phyloP scores from a whole-genome alignment of 1,140 invertebrate genomes.

The Eriosoma lanigerum region DNA sequence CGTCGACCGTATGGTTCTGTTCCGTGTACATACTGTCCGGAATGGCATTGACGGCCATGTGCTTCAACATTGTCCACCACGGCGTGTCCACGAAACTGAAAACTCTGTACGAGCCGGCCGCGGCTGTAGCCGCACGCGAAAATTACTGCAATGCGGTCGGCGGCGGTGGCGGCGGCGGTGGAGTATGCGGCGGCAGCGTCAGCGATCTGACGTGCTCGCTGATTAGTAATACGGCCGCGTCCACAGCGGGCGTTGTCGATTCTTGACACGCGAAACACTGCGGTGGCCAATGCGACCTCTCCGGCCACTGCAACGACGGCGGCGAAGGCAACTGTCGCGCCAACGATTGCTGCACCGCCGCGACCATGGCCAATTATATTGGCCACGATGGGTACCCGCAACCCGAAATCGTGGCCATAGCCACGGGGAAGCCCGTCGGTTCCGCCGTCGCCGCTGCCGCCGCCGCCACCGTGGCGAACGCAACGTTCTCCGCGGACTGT shows the following conservation, averaged over 20 bases:
- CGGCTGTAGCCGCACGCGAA: not conserved
- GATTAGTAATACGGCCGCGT: too few species aligned
- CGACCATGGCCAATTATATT: conserved; percentile 29
- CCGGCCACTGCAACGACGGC: not conserved
- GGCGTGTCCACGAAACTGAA: conserved; percentile 57
- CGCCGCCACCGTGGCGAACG: not conserved
- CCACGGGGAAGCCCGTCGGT: conserved; percentile 39
- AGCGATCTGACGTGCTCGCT: too few species aligned
- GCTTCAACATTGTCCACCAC: conserved; percentile 92
- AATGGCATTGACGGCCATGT: conserved; percentile 96
- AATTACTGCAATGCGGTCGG: not conserved
- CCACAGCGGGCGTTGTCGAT: not conserved
- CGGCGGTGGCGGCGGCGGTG: not conserved
- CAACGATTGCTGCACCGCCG: not conserved
- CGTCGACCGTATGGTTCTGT: conserved; percentile 74
- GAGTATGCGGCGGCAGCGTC: not conserved
- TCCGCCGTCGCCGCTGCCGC: not conserved
- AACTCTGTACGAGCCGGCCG: conserved; percentile 18
- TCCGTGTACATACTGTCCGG: conserved; percentile 94
- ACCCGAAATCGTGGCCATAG: conserved; percentile 53
- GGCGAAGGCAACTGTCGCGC: not conserved
- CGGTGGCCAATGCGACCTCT: not conserved
- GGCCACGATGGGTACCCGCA: conserved; percentile 51
- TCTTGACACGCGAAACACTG: conserved; percentile 31
- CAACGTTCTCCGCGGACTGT: not conserved